A percentile compares a stretch with the other conserved stretches of the same genome.
phyloP scores from a whole-genome alignment of 2,888 invertebrate species.

The Zygaena filipendulae region DNA sequence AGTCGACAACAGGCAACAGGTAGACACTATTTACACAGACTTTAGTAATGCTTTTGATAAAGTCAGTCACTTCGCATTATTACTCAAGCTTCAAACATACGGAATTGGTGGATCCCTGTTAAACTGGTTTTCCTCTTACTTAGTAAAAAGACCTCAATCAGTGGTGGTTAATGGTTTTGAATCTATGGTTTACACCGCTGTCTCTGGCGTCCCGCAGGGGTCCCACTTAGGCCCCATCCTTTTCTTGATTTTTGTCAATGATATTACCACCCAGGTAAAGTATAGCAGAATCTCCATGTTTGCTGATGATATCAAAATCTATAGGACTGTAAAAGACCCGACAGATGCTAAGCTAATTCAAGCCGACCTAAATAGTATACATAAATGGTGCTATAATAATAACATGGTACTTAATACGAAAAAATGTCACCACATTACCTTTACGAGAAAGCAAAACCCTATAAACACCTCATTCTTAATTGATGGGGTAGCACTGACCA shows the following conservation, averaged over 20 bases:
- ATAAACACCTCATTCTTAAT: slow-evolving; percentile 1
- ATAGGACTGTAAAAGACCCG: background rate
- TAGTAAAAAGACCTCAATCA: slow-evolving; percentile 6
- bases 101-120: slow-evolving; percentile 8
- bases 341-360: slow-evolving; percentile 1
- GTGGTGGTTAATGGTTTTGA: slow-evolving; percentile 10
- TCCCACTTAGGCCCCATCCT: slow-evolving; percentile 13
- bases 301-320: slow-evolving; percentile 16
- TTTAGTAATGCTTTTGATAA: no score
- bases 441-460: background rate
- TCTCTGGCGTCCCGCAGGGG: slow-evolving; percentile 15
- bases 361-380: background rate
- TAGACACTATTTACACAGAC: no score
- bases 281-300: slow-evolving; percentile 10
- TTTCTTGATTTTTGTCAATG: slow-evolving; percentile 11
- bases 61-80: background rate
- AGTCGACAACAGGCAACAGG: slow-evolving; percentile 5
- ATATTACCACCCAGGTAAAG: slow-evolving; percentile 4
- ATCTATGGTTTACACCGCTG: slow-evolving; percentile 6
- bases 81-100: slow-evolving; percentile 5
- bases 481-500: background rate
- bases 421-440: slow-evolving; percentile 3
- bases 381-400: background rate
- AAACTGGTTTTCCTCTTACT: slow-evolving; percentile 11
- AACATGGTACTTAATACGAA: slow-evolving; percentile 1